Evolutionary conservation across 2,888 invertebrate genomes (phyloP), one percentile per base, ranked within the genome.

Genomic region (Tachina fera): DNA sequence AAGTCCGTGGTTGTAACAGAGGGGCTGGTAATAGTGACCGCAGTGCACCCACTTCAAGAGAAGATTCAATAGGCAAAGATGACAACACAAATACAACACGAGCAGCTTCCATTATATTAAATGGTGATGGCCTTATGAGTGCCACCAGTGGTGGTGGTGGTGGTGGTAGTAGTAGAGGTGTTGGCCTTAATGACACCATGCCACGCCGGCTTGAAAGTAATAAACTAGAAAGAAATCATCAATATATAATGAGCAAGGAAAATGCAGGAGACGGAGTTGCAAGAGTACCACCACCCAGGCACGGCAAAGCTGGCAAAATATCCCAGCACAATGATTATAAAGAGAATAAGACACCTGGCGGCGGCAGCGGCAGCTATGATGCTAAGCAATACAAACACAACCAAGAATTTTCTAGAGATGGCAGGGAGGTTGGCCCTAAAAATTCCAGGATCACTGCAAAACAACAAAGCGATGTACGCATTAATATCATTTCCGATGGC

Each of bases 401-500:
- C 39, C 89, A 60, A 74, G 89, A 3, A 87, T 79, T 74, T 81
- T 87, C 68, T 84, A 86, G 31, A 70, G 47, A 49, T 19, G 51
- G 14, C 31, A n/a, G n/a, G n/a, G n/a, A n/a, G n/a, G n/a, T n/a
- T n/a, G n/a, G n/a, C n/a, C 4, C 16, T 11, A 22, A 0, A 76
- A 87, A 5, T 81, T n/a, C 53, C 11, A 10, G 39, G 1, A 4
- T 51, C 5, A 10, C 31, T 3, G 83, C 70, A 53, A 45, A 60
- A 0, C 72, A 88, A 1, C 88, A 87, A 5, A 78, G 87, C 60
- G 89, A 90, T 71, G 90, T 92, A 39, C 91, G 92, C 82, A 91
- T 92, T 81, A 91, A 91, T 87, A 90, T 91, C 41, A 92, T 92
- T 61, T 91, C 91, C 9, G 92, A 92, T 84, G 90, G 89, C 1